phyloP scores from a whole-genome alignment of 1,140 invertebrate genomes.

The Phortica variegata region DNA sequence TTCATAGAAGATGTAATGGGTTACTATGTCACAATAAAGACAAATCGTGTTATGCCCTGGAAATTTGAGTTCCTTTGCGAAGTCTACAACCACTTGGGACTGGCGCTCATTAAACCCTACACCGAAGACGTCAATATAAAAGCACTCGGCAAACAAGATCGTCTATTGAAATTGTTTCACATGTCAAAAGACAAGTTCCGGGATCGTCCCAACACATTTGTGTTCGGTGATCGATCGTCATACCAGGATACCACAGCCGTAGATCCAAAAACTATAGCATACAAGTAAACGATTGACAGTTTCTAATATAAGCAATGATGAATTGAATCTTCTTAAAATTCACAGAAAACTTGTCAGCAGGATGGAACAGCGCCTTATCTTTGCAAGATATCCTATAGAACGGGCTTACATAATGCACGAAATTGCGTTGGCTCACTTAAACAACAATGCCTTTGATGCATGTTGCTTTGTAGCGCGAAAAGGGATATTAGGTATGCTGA shows the following conservation, averaged over 20 bases:
- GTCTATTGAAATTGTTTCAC: slow-evolving; percentile 18
- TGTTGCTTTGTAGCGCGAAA: slow-evolving; percentile 20
- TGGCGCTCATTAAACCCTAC: slow-evolving; percentile 27
- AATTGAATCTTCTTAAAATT: not conserved
- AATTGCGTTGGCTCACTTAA: slow-evolving; percentile 32
- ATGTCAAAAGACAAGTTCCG: slow-evolving; percentile 22
- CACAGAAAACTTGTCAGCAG: slow-evolving; percentile 10
- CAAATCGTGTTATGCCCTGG: slow-evolving; percentile 44
- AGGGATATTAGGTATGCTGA: no score
- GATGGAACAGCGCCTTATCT: slow-evolving; percentile 34
- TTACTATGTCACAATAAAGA: slow-evolving; percentile 41
- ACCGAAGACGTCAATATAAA: no score
- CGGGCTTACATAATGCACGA: slow-evolving; percentile 44
- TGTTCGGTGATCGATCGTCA: slow-evolving; percentile 39
- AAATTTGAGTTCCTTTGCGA: slow-evolving; percentile 49
- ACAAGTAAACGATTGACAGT: slow-evolving; percentile 9
- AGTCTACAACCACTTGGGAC: slow-evolving; percentile 43
- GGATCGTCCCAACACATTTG: slow-evolving; percentile 8
- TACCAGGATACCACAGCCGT: slow-evolving; percentile 18
- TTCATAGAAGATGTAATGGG: slow-evolving; percentile 43
- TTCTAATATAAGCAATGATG: slow-evolving; percentile 5
- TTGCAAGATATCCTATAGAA: slow-evolving; percentile 36
- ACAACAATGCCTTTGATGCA: slow-evolving; percentile 29
- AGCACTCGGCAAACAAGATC: slow-evolving; percentile 15
- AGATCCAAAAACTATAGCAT: slow-evolving; percentile 11